A percentile compares a stretch with the other conserved stretches of the same genome.
phyloP scores from a whole-genome alignment of 2,113 vertebrate genomes.

The Tenebrosternarchus preto region DNA sequence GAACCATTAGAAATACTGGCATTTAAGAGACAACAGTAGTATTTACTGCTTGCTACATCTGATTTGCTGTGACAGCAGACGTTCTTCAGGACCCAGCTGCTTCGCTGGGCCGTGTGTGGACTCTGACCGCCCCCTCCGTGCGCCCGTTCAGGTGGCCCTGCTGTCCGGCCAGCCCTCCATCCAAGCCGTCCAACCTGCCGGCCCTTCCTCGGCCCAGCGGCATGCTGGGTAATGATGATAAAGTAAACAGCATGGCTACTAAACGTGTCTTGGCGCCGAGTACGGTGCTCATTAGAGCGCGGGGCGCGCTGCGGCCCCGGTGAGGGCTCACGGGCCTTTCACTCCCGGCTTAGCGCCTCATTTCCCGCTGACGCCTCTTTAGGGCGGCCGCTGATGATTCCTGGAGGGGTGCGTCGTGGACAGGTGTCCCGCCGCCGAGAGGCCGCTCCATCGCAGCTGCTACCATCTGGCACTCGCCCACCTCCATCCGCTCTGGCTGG shows the following conservation, averaged over 20 bases:
- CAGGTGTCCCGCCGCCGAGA: constrained; percentile 61
- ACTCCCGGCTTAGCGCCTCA: constrained; percentile 63
- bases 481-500: constrained; percentile 52
- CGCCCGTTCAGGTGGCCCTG: constrained; percentile 22
- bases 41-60: background rate
- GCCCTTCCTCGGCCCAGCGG: constrained; percentile 42
- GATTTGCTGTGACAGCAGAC: background rate
- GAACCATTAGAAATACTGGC: background rate
- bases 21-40: background rate
- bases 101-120: background rate
- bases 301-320: constrained; percentile 33
- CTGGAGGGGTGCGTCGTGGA: constrained; percentile 59
- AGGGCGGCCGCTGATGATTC: constrained; percentile 59
- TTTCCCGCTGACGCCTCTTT: constrained; percentile 63
- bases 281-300: constrained; percentile 57
- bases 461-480: constrained; percentile 59
- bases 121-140: background rate
- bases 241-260: constrained; percentile 61
- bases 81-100: constrained; percentile 3
- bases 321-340: constrained; percentile 59
- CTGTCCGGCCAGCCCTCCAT: constrained; percentile 27
- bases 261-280: constrained; percentile 58
- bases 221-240: constrained; percentile 62
- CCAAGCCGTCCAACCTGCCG: constrained; percentile 37
- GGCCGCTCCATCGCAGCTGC: constrained; percentile 59